Percentiles rank a stretch among this genome's conserved stretches.
Evolutionary conservation across 2,113 vertebrate genomes (phyloP).

Genomic region (Petrocephalus zakoni): DNA sequence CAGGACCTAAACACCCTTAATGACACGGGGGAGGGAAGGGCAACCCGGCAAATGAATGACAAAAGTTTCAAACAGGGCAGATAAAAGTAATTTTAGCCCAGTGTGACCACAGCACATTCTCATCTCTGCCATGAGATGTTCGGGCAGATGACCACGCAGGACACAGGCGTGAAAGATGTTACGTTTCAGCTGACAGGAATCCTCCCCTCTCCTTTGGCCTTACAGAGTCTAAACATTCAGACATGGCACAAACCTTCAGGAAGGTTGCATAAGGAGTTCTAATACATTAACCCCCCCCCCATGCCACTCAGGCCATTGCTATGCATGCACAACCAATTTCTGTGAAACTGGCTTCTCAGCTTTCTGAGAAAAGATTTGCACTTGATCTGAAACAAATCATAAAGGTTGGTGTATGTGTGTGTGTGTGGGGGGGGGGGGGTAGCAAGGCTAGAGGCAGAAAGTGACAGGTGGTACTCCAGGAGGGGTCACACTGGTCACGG

Average conservation of each 20-base stretch:
- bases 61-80: background rate
- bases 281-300: background rate
- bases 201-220: background rate
- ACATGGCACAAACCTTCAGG: background rate
- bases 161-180: background rate
- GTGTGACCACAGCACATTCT: background rate
- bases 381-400: background rate
- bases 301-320: background rate
- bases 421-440: no score
- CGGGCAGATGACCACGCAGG: background rate
- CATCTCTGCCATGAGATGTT: background rate
- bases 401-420: background rate
- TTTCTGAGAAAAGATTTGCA: background rate
- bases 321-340: background rate
- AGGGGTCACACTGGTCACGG: background rate
- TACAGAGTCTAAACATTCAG: background rate
- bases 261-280: background rate
- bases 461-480: background rate
- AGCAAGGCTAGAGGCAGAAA: background rate
- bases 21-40: background rate
- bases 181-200: background rate
- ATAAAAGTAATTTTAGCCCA: background rate
- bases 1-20: background rate
- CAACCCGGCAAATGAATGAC: background rate
- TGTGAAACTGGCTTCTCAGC: background rate